Percentiles rank a stretch among this genome's conserved stretches.
phyloP scores from a whole-genome alignment of 35 echinoderm and acorn worm species.

The Ophiothrix spiculata region DNA sequence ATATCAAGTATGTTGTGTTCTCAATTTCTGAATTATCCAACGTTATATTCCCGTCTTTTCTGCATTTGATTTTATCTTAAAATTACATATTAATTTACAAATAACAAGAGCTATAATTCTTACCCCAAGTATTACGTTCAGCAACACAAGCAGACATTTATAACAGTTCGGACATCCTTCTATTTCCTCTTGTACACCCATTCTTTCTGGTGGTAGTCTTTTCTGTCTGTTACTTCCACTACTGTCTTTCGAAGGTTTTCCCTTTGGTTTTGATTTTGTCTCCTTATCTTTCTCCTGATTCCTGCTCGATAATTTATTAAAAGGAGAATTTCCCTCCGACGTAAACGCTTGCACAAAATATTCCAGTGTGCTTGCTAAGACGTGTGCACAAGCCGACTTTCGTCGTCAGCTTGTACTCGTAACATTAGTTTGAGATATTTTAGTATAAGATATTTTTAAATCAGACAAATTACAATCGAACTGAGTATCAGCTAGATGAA shows the following conservation, averaged over 20 bases:
- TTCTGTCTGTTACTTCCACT: neutral
- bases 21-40: too few species aligned
- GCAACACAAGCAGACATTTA: neutral
- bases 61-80: too few species aligned
- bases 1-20: too few species aligned
- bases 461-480: neutral
- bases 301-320: neutral
- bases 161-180: neutral
- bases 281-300: neutral
- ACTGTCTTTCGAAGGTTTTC: neutral
- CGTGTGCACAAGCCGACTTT: neutral
- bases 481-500: neutral
- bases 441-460: neutral
- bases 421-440: neutral
- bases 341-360: conserved; percentile 9
- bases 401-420: neutral
- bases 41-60: too few species aligned
- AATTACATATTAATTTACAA: too few species aligned
- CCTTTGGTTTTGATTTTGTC: neutral
- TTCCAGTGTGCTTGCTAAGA: neutral
- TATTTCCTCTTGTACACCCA: neutral
- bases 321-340: neutral
- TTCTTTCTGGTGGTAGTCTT: neutral
- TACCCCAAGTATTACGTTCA: neutral
- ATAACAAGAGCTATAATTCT: neutral